phyloP scores from a whole-genome alignment of 2,113 vertebrate species.

The Hypocryptadius cinnamomeus region DNA sequence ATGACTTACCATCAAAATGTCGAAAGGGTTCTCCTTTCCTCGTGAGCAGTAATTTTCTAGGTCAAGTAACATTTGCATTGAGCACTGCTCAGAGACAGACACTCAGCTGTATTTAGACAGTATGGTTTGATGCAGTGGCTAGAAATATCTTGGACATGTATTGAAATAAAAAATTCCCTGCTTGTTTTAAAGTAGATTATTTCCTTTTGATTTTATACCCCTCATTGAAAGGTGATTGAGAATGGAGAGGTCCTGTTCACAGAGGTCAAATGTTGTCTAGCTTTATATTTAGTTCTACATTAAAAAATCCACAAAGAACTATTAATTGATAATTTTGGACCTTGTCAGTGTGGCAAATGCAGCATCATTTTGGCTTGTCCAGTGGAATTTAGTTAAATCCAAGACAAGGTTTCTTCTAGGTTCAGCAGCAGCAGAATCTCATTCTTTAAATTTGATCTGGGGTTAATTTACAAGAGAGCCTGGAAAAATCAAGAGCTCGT shows the following conservation, averaged over 20 bases:
- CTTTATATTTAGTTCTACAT: not conserved
- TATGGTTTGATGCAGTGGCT: not conserved
- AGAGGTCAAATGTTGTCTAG: not conserved
- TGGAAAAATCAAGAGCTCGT: not conserved
- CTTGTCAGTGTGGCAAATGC: not conserved
- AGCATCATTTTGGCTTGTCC: not conserved
- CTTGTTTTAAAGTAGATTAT: not conserved
- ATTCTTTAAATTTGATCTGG: not conserved
- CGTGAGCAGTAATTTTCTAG: slow-evolving; percentile 43
- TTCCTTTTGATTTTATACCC: not conserved
- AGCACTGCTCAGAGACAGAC: not conserved
- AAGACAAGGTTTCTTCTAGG: not conserved
- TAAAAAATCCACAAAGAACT: not conserved
- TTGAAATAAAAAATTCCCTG: not conserved
- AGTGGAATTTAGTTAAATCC: not conserved
- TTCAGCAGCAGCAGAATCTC: not conserved
- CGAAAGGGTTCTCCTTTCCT: not conserved
- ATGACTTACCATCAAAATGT: slow-evolving; percentile 37
- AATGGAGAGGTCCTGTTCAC: not conserved
- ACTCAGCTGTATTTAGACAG: not conserved
- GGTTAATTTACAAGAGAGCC: not conserved
- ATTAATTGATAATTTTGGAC: not conserved
- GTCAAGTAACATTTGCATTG: slow-evolving; percentile 31
- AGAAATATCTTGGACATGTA: not conserved
- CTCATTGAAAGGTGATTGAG: not conserved